Evolutionary conservation across 2,888 invertebrate species (phyloP).

Genomic region (Acleris cristana): DNA sequence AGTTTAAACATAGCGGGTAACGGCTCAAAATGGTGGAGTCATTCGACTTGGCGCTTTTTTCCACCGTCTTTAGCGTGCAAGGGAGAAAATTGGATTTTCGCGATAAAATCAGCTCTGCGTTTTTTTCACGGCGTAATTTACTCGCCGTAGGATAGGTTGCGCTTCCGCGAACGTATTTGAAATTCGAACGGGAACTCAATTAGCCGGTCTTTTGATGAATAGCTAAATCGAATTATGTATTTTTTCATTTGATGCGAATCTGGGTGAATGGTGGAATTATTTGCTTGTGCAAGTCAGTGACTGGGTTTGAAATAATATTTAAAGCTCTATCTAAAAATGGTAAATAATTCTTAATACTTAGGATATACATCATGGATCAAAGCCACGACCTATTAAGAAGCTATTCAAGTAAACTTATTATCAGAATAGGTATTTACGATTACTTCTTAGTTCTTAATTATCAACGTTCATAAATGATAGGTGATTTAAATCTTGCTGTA

Average conservation of each 20-base stretch:
- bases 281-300: background rate
- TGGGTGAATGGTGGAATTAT: conserved; percentile 23
- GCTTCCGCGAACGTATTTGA: conserved; percentile 69
- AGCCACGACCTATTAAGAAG: no score
- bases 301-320: background rate
- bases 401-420: no score
- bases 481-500: no score
- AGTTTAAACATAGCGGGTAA: conserved; percentile 80
- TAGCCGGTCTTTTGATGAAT: conserved; percentile 56
- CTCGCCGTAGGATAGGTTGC: conserved; percentile 63
- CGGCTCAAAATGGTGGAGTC: conserved; percentile 80
- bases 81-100: conserved; percentile 84
- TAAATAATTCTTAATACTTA: no score
- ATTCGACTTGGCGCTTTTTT: conserved; percentile 83
- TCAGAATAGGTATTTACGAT: no score
- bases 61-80: conserved; percentile 82
- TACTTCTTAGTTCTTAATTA: no score
- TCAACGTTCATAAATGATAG: no score
- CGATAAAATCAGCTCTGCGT: conserved; percentile 81
- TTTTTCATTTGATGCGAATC: conserved; percentile 20
- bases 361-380: no score
- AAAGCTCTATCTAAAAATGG: no score
- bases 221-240: conserved; percentile 32
- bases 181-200: conserved; percentile 74
- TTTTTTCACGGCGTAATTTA: conserved; percentile 76